phyloP scores from a whole-genome alignment of 1,140 invertebrate genomes.

The Brachionus asplanchnoidis region DNA sequence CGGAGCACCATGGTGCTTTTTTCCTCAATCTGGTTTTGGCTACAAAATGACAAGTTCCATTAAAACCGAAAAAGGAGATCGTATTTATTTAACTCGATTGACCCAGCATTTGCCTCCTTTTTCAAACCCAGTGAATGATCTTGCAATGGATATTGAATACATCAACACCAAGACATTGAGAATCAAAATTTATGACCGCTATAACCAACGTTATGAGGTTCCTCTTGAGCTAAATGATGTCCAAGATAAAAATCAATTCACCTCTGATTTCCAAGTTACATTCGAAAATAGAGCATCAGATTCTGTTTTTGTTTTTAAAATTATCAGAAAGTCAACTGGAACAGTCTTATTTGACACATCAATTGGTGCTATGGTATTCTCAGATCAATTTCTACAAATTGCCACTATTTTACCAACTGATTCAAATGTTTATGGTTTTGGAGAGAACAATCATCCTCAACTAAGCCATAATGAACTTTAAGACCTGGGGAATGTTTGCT shows the following conservation, averaged over 20 bases:
- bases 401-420: conserved; percentile 42
- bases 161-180: not conserved
- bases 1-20: conserved; percentile 38
- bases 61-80: conserved; percentile 11
- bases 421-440: conserved; percentile 40
- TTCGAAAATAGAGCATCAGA: not conserved
- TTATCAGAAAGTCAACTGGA: not conserved
- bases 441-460: conserved; percentile 41
- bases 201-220: conserved; percentile 38
- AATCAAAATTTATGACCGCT: conserved; percentile 22
- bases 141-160: conserved; percentile 10
- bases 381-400: conserved; percentile 43
- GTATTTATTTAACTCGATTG: not conserved
- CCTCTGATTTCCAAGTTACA: not conserved
- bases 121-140: conserved; percentile 22
- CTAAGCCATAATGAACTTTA: conserved; percentile 16
- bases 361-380: conserved; percentile 42
- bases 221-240: conserved; percentile 31
- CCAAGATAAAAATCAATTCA: not conserved
- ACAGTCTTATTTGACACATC: conserved; percentile 43
- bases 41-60: conserved; percentile 26
- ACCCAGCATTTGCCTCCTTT: not conserved
- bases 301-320: conserved; percentile 33
- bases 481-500: conserved; percentile 33
- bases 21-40: not conserved